Conservation (phyloP, 2,113 vertebrate genomes). For the Rhinichthys klamathensis region DNA sequence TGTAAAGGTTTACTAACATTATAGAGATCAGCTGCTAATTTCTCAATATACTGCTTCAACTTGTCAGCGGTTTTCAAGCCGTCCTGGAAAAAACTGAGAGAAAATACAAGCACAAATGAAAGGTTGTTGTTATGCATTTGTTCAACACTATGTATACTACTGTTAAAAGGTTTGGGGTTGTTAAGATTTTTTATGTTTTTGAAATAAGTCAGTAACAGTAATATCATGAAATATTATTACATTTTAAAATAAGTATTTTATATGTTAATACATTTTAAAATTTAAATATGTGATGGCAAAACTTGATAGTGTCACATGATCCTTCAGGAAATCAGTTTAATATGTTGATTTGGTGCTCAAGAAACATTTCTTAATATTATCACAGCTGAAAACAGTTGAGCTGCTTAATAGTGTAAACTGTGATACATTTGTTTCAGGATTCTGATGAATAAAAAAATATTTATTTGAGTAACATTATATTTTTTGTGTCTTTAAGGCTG, state of each 20-base stretch:
- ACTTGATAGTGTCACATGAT: not conserved
- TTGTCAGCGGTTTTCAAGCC: conserved; percentile 99
- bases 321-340: too few species aligned
- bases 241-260: not conserved
- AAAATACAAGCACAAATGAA: conserved; percentile 12
- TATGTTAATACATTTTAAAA: not conserved
- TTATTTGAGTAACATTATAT: too few species aligned
- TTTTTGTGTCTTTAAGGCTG: not conserved
- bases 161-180: not conserved
- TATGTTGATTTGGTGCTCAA: too few species aligned
- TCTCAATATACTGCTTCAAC: conserved; percentile 98
- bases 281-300: not conserved
- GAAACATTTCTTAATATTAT: too few species aligned
- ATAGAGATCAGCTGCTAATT: conserved; percentile 95
- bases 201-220: not conserved
- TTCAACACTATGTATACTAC: not conserved
- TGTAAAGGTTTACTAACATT: conserved; percentile 82
- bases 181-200: not conserved
- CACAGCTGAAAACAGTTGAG: too few species aligned
- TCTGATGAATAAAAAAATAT: not conserved
- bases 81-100: conserved; percentile 95
- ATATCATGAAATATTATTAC: not conserved
- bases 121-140: not conserved
- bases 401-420: not conserved
- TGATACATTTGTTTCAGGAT: not conserved